Evolutionary conservation across 2,888 invertebrate genomes (phyloP).

Genomic region (Lymantria monacha): DNA sequence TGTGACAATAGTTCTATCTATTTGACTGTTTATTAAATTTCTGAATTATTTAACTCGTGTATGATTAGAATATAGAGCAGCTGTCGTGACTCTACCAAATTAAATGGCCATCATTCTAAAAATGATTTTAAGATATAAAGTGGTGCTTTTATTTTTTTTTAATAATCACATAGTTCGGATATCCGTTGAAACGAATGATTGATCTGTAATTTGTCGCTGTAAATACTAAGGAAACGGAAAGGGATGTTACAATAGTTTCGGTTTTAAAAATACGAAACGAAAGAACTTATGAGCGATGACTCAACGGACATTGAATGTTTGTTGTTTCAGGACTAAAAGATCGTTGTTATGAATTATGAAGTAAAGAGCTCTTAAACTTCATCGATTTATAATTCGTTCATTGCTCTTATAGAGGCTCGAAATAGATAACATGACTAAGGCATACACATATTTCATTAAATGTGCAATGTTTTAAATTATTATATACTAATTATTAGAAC

Average conservation of each 20-base stretch:
- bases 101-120: too few species aligned
- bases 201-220: slow-evolving; percentile 49
- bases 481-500: too few species aligned
- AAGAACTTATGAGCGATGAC: slow-evolving; percentile 35
- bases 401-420: not conserved
- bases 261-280: slow-evolving; percentile 43
- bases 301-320: slow-evolving; percentile 43
- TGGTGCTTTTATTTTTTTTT: not conserved
- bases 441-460: too few species aligned
- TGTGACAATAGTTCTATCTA: too few species aligned
- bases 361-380: not conserved
- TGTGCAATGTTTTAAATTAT: too few species aligned
- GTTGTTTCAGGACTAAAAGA: slow-evolving; percentile 44
- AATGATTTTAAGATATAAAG: not conserved
- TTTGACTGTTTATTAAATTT: too few species aligned
- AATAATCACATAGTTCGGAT: slow-evolving; percentile 31
- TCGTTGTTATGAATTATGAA: slow-evolving; percentile 24
- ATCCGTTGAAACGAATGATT: slow-evolving; percentile 50
- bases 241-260: slow-evolving; percentile 52
- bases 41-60: too few species aligned
- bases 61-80: too few species aligned
- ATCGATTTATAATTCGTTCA: not conserved
- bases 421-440: not conserved
- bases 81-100: too few species aligned
- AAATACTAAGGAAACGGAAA: slow-evolving; percentile 52